phyloP scores from a whole-genome alignment of 2,888 invertebrate species.

The Caenorhabditis uteleia region DNA sequence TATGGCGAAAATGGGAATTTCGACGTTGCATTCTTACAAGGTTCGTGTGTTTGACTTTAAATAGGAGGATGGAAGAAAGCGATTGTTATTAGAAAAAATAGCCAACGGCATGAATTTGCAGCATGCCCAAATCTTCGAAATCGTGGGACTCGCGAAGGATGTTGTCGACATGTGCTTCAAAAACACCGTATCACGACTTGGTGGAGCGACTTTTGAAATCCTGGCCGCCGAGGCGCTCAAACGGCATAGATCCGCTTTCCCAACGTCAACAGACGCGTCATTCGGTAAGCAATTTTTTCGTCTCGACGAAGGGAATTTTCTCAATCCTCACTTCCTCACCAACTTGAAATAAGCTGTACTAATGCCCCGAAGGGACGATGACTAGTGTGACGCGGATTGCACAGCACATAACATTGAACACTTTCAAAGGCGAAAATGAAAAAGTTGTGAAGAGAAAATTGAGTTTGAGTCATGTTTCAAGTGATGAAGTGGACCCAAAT shows the following conservation, averaged over 20 bases:
- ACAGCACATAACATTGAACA: too few species aligned
- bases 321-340: too few species aligned
- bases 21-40: constrained; percentile 96
- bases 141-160: constrained; percentile 89
- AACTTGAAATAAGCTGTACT: too few species aligned
- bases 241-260: constrained; percentile 65
- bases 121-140: constrained; percentile 98
- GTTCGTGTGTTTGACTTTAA: constrained; percentile 49
- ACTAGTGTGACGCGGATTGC: too few species aligned
- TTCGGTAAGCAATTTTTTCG: constrained; percentile 48
- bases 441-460: too few species aligned
- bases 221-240: constrained; percentile 65
- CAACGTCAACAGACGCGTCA: constrained; percentile 46
- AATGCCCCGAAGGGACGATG: too few species aligned
- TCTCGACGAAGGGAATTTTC: too few species aligned
- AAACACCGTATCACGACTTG: constrained; percentile 79
- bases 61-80: not conserved
- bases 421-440: too few species aligned
- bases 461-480: too few species aligned
- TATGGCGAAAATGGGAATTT: constrained; percentile 99
- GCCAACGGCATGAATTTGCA: constrained; percentile 57
- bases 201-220: constrained; percentile 86
- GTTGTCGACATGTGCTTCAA: constrained; percentile 92
- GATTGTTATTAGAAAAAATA: not conserved
- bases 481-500: too few species aligned